These are phyloP conservation scores for Tokudaia muenninki DNA, from an alignment of 2,797 vertebrate genomes.

Conservation along the genomic window DNA sequence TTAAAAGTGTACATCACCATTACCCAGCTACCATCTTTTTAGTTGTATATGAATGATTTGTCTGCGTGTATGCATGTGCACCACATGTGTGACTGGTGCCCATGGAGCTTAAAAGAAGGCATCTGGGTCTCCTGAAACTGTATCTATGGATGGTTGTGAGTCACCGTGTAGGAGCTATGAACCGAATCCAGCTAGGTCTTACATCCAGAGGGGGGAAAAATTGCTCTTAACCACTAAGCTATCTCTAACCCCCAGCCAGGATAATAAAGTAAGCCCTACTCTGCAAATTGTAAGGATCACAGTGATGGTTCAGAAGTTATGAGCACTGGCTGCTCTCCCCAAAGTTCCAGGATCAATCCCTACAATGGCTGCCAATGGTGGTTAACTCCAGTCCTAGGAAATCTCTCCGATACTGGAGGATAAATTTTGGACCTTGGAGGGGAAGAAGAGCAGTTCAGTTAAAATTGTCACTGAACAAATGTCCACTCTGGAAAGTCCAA, in stretches of 20 bases:
- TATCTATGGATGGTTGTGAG: neutral
- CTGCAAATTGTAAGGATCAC: neutral
- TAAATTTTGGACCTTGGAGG: neutral
- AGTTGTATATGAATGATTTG: neutral
- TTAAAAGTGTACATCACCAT: neutral
- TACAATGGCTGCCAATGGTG: too few relatives aligned
- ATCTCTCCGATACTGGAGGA: neutral
- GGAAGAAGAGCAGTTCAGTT: neutral
- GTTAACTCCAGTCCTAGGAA: neutral
- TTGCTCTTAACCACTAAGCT: neutral
- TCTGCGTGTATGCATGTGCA: neutral
- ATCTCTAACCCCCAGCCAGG: neutral
- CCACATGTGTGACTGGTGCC: neutral
- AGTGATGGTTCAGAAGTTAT: neutral
- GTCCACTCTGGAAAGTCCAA: neutral
- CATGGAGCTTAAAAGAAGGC: neutral
- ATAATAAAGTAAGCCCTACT: neutral
- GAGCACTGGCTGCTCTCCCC: too few relatives aligned
- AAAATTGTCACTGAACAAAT: neutral
- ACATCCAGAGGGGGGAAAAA: too few relatives aligned
- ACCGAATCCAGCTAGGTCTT: neutral
- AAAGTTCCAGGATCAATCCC: neutral
- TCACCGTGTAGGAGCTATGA: too few relatives aligned
- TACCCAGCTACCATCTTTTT: neutral
- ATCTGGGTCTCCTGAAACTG: neutral